Evolutionary conservation across 2,888 invertebrate genomes (phyloP).

Genomic region (Cerceris ruficornis): DNA sequence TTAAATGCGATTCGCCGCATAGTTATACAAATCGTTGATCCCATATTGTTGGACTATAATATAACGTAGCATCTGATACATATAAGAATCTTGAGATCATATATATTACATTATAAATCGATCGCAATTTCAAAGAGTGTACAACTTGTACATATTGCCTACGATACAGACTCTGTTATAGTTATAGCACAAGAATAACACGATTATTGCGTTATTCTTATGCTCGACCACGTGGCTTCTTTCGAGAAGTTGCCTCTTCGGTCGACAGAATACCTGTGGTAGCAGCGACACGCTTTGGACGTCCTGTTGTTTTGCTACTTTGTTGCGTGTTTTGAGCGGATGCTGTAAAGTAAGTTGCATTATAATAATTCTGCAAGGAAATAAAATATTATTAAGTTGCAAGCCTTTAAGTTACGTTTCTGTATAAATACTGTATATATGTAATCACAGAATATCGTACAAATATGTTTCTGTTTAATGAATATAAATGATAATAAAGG

Average conservation of each 20-base stretch:
- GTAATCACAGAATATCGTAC: no score
- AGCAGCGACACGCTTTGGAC: constrained; percentile 75
- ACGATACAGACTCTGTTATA: constrained; percentile 74
- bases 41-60: constrained; percentile 70
- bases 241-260: constrained; percentile 75
- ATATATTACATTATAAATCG: constrained; percentile 68
- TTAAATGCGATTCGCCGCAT: constrained; percentile 65
- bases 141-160: constrained; percentile 74
- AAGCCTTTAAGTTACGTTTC: neutral
- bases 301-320: constrained; percentile 72
- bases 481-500: no score
- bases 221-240: constrained; percentile 78
- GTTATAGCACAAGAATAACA: constrained; percentile 64
- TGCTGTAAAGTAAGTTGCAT: constrained; percentile 60
- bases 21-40: constrained; percentile 69
- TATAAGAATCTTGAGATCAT: constrained; percentile 66
- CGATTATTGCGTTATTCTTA: constrained; percentile 68
- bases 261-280: constrained; percentile 65
- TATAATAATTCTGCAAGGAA: neutral
- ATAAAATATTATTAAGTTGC: neutral
- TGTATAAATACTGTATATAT: neutral
- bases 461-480: no score
- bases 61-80: constrained; percentile 68
- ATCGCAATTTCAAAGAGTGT: constrained; percentile 65
- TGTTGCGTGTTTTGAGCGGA: constrained; percentile 66